phyloP scores from a whole-genome alignment of 2,797 vertebrate species.

The Tamandua tetradactyla region DNA sequence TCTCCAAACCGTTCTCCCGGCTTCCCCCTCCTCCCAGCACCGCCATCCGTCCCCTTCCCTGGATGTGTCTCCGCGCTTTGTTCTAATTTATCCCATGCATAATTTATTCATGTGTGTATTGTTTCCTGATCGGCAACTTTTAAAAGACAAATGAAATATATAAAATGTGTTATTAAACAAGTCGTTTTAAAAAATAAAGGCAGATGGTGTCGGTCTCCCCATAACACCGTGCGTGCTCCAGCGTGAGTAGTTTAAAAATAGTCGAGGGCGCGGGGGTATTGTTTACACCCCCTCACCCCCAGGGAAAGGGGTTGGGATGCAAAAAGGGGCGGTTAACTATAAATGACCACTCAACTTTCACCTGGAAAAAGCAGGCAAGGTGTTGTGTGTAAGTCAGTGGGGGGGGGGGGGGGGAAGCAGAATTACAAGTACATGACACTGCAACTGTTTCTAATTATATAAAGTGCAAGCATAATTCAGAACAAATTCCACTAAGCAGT shows the following conservation, averaged over 20 bases:
- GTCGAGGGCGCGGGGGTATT: slow-evolving; percentile 77
- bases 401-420: neutral
- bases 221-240: slow-evolving; percentile 42
- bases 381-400: neutral
- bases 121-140: slow-evolving; percentile 85
- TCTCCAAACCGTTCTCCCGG: slow-evolving; percentile 71
- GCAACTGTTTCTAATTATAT: slow-evolving; percentile 58
- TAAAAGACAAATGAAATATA: slow-evolving; percentile 82
- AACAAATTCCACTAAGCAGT: slow-evolving; percentile 53
- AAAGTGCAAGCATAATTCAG: slow-evolving; percentile 64
- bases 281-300: slow-evolving; percentile 80
- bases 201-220: slow-evolving; percentile 70
- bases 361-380: slow-evolving; percentile 51
- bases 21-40: slow-evolving; percentile 54
- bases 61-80: slow-evolving; percentile 80
- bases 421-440: slow-evolving; percentile 34
- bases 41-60: slow-evolving; percentile 59
- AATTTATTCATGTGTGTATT: slow-evolving; percentile 84
- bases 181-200: slow-evolving; percentile 71
- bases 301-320: slow-evolving; percentile 65
- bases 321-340: slow-evolving; percentile 78
- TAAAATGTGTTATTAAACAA: slow-evolving; percentile 83
- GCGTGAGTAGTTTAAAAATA: slow-evolving; percentile 75
- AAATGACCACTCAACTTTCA: slow-evolving; percentile 77
- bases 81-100: slow-evolving; percentile 85